Evolutionary conservation across 2,113 vertebrate genomes (phyloP).

Genomic region (Sylvia atricapilla): DNA sequence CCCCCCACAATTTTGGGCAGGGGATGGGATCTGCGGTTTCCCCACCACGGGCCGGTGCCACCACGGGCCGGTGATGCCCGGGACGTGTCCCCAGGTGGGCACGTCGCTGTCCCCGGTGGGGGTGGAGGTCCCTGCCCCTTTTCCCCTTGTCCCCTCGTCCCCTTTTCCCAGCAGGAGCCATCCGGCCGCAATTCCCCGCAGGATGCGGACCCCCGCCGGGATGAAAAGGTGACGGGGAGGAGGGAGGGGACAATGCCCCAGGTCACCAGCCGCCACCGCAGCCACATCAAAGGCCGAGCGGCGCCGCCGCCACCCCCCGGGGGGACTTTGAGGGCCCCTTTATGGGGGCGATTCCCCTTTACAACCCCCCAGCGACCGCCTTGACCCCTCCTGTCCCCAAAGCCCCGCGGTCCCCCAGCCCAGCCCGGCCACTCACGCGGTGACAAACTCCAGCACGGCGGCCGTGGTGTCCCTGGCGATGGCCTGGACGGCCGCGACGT

Average conservation of each 20-base stretch:
- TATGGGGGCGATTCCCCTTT: neutral
- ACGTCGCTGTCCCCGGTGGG: neutral
- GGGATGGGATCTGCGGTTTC: neutral
- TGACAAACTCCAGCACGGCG: slow-evolving; percentile 74
- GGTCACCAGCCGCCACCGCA: neutral
- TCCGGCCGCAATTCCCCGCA: neutral
- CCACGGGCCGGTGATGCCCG: neutral
- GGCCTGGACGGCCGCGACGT: slow-evolving; percentile 70
- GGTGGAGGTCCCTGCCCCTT: too few species aligned
- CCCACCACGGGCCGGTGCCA: accelerated
- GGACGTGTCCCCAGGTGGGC: neutral
- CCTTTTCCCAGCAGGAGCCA: neutral
- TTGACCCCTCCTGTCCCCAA: neutral
- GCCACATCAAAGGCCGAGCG: slow-evolving; percentile 14
- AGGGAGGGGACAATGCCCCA: neutral
- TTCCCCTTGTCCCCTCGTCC: too few species aligned
- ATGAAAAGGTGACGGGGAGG: neutral
- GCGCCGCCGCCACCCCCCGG: neutral
- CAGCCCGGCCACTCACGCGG: slow-evolving; percentile 65
- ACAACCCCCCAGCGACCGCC: neutral
- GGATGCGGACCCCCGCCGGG: neutral
- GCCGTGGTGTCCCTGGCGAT: slow-evolving; percentile 74
- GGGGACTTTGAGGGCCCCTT: neutral
- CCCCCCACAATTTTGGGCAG: too few species aligned
- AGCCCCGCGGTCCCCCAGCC: neutral